Evolutionary conservation across 2,888 invertebrate species (phyloP).

Genomic region (Agrochola litura): DNA sequence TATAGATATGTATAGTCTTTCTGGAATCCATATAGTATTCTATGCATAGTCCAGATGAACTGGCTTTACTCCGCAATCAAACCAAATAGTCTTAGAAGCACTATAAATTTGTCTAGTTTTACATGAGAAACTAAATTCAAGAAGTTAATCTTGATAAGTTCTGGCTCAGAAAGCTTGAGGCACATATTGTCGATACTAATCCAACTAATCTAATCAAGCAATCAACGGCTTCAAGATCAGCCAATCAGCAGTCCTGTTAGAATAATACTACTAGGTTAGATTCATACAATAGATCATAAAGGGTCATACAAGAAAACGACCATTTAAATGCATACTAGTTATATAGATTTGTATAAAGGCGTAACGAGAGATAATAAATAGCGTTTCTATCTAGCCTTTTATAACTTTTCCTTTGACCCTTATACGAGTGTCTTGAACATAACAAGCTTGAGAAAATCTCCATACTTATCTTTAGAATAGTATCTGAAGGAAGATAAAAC

Average conservation of each 20-base stretch:
- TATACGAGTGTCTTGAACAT: constrained; percentile 32
- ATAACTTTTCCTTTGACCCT: constrained; percentile 50
- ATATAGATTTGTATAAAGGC: not conserved
- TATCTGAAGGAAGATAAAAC: not conserved
- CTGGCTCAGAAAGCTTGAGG: not conserved
- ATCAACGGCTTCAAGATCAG: not conserved
- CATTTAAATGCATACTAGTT: not conserved
- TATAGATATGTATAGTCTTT: not conserved
- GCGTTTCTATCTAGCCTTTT: constrained; percentile 29
- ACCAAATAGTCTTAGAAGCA: not conserved
- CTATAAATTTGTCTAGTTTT: fast-evolving
- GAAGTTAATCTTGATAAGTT: not conserved
- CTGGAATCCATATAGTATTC: not conserved
- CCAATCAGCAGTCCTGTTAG: fast-evolving
- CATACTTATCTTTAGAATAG: not conserved
- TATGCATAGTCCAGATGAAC: not conserved
- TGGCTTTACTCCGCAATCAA: not conserved
- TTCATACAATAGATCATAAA: not conserved
- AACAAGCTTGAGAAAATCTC: constrained; percentile 35
- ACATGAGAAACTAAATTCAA: not conserved
- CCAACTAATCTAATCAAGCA: fast-evolving
- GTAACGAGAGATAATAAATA: constrained; percentile 28
- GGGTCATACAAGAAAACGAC: not conserved
- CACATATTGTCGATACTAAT: too few relatives aligned
- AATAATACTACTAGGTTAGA: too few relatives aligned